phyloP scores from a whole-genome alignment of 2,113 vertebrate genomes.

The Cebidichthys violaceus region DNA sequence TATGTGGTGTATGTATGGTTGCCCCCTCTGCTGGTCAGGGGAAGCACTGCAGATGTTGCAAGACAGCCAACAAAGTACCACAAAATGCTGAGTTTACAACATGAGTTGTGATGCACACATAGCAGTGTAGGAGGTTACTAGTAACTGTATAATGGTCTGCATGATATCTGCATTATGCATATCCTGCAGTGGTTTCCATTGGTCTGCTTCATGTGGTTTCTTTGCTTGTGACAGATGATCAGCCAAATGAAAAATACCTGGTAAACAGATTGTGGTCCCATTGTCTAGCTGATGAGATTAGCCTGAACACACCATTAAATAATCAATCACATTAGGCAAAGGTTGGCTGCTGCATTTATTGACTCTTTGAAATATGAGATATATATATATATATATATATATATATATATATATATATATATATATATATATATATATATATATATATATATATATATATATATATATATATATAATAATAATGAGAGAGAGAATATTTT shows the following conservation, averaged over 20 bases:
- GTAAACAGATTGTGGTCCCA: background rate
- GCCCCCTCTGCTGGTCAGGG: constrained; percentile 59
- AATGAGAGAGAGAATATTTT: too few relatives aligned
- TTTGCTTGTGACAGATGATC: background rate
- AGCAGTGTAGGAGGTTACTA: background rate
- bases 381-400: too few relatives aligned
- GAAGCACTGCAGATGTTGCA: constrained; percentile 4
- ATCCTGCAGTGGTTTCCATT: background rate
- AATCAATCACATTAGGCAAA: background rate
- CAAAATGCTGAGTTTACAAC: background rate
- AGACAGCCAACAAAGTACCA: background rate
- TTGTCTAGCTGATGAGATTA: background rate
- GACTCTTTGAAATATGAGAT: background rate
- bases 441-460: background rate
- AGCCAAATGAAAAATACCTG: background rate
- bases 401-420: too few relatives aligned
- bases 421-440: too few relatives aligned
- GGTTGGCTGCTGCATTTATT: constrained; percentile 3
- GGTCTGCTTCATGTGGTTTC: background rate
- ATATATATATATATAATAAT: too few relatives aligned
- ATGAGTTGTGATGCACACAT: background rate
- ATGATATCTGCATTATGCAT: background rate
- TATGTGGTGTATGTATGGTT: background rate
- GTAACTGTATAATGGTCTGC: background rate
- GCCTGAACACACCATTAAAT: background rate